phyloP scores from a whole-genome alignment of 2,113 vertebrate species.

The Epinephelus lanceolatus region DNA sequence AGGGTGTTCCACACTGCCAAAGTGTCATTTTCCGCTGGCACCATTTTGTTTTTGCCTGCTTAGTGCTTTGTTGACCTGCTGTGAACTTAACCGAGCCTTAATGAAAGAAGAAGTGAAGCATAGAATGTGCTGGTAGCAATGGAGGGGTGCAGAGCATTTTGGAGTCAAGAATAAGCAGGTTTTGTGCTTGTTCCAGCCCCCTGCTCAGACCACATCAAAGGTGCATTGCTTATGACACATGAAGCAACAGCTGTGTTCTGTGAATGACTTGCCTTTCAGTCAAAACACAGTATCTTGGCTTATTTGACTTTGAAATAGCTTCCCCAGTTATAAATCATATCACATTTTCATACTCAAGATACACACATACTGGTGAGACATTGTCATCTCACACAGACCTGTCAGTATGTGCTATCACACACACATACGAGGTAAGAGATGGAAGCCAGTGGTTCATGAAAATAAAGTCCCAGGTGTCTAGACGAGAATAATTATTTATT shows the following conservation, averaged over 20 bases:
- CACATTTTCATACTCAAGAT: neutral
- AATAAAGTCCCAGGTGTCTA: conserved; percentile 50
- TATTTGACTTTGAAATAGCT: neutral
- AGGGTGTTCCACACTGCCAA: conserved; percentile 11
- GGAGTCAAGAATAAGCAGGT: neutral
- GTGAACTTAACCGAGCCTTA: conserved; percentile 18
- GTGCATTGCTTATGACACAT: neutral
- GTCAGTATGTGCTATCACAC: conserved; percentile 4
- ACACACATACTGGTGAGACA: neutral
- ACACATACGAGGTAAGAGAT: neutral
- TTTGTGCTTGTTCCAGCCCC: neutral
- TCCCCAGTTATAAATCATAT: neutral
- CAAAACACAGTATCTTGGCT: neutral
- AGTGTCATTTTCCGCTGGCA: conserved; percentile 1
- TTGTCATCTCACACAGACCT: conserved; percentile 10
- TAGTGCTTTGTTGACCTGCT: conserved; percentile 26
- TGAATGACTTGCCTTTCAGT: neutral
- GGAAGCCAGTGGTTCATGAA: conserved; percentile 37
- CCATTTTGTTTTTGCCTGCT: conserved; percentile 8
- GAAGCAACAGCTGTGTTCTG: neutral
- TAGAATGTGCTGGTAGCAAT: conserved; percentile 9
- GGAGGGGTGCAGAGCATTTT: neutral
- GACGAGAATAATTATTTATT: conserved; percentile 72
- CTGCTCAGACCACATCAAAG: conserved; percentile 14
- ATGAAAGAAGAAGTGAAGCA: conserved; percentile 13